phyloP scores from a whole-genome alignment of 2,113 vertebrate species.

The Odontophorus gujanensis region DNA sequence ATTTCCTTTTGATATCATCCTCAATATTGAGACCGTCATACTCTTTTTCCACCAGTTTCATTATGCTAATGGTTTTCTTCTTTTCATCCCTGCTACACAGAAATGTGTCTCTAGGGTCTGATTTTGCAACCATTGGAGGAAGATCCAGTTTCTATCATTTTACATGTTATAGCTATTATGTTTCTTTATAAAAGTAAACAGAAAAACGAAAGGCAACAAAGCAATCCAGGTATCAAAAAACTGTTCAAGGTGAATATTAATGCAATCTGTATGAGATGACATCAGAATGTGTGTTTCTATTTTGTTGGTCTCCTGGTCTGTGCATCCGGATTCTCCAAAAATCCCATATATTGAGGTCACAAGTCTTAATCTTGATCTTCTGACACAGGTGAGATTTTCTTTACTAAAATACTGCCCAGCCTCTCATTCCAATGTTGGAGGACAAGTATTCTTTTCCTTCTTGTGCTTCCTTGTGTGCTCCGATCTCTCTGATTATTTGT shows the following conservation, averaged over 20 bases:
- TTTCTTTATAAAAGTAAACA: background rate
- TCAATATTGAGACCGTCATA: background rate
- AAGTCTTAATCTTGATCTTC: constrained; percentile 42
- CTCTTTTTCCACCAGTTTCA: constrained; percentile 27
- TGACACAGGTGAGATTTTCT: constrained; percentile 52
- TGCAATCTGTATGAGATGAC: background rate
- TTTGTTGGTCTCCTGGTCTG: constrained; percentile 5
- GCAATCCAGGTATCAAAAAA: background rate
- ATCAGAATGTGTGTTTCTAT: background rate
- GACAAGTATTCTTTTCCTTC: background rate
- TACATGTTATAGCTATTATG: background rate
- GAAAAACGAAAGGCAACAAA: constrained; percentile 16
- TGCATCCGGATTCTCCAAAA: constrained; percentile 20
- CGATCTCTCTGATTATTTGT: constrained; percentile 30
- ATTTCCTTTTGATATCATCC: constrained; percentile 10
- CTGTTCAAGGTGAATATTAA: background rate
- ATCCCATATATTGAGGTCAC: background rate
- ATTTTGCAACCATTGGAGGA: constrained; percentile 45
- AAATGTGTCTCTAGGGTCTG: constrained; percentile 29
- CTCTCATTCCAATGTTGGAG: background rate
- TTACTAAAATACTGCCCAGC: background rate
- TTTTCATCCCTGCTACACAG: constrained; percentile 18
- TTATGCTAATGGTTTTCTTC: constrained; percentile 57
- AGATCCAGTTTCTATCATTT: constrained; percentile 22
- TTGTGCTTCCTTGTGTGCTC: constrained; percentile 14